Conservation (phyloP, 2,797 vertebrate genomes). For the Heteromormyrus szaboi region DNA sequence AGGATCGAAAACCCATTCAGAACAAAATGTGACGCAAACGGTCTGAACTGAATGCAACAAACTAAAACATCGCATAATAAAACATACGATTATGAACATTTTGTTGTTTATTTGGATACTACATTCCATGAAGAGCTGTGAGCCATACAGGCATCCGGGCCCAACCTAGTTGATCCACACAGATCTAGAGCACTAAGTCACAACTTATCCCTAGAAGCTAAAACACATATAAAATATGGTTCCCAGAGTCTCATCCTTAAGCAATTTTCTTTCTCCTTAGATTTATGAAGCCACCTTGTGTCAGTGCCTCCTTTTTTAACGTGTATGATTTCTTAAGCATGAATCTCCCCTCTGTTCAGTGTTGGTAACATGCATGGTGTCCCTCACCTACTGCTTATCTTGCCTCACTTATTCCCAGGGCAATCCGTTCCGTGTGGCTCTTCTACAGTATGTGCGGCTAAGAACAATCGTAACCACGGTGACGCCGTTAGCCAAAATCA, state of each 20-base stretch:
- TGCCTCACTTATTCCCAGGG: background rate
- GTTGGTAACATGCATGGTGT: background rate
- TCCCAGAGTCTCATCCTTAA: background rate
- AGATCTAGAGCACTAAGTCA: background rate
- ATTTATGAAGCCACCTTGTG: background rate
- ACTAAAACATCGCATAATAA: background rate
- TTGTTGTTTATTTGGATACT: background rate
- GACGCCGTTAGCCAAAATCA: background rate
- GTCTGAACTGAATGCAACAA: background rate
- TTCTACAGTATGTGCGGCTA: background rate
- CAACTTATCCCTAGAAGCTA: background rate
- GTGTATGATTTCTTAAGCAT: background rate
- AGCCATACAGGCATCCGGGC: background rate
- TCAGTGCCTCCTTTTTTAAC: background rate
- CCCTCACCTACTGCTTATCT: background rate
- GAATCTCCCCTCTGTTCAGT: background rate
- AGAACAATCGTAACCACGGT: background rate
- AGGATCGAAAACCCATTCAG: background rate
- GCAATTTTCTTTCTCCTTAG: background rate
- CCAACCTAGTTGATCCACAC: background rate
- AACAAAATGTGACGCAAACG: background rate
- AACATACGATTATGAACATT: background rate
- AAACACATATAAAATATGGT: background rate
- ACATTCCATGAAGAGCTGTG: background rate
- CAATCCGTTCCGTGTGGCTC: background rate